Evolutionary conservation across 2,888 invertebrate genomes (phyloP).

Genomic region (Dastarcus helophoroides): DNA sequence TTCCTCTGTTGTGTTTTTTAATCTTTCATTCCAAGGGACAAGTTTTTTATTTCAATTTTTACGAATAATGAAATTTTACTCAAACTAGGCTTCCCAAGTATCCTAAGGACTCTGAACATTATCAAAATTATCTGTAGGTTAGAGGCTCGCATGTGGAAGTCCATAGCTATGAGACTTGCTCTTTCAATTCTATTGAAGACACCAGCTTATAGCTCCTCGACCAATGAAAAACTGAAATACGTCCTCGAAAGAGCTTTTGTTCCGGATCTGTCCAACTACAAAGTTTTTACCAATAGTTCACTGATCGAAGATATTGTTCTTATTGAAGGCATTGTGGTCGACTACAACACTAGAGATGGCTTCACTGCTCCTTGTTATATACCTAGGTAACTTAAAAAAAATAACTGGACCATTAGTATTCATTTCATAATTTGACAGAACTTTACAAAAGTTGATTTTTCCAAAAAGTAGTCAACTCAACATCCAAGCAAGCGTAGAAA

Average conservation of each 20-base stretch:
- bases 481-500: slow-evolving; percentile 31
- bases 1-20: too few species aligned
- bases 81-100: too few species aligned
- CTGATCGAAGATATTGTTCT: slow-evolving; percentile 46
- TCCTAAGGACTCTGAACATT: too few species aligned
- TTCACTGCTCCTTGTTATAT: slow-evolving; percentile 47
- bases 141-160: slow-evolving; percentile 48
- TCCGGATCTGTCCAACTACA: slow-evolving; percentile 40
- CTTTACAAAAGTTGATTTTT: slow-evolving; percentile 25
- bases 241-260: slow-evolving; percentile 46
- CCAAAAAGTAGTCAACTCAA: slow-evolving; percentile 6
- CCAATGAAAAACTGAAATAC: slow-evolving; percentile 42
- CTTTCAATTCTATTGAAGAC: slow-evolving; percentile 42
- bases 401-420: slow-evolving; percentile 40
- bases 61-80: too few species aligned
- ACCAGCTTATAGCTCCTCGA: slow-evolving; percentile 43
- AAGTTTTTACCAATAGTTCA: slow-evolving; percentile 42
- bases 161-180: slow-evolving; percentile 45
- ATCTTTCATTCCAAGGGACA: too few species aligned
- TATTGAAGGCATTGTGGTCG: slow-evolving; percentile 44
- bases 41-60: too few species aligned
- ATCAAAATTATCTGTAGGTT: slow-evolving; percentile 31
- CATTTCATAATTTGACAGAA: too few species aligned
- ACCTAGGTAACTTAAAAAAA: slow-evolving; percentile 40
- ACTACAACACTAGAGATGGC: slow-evolving; percentile 42